Base-by-base conservation (phyloP, 2,113 vertebrate species). In the Galbula dea region DNA sequence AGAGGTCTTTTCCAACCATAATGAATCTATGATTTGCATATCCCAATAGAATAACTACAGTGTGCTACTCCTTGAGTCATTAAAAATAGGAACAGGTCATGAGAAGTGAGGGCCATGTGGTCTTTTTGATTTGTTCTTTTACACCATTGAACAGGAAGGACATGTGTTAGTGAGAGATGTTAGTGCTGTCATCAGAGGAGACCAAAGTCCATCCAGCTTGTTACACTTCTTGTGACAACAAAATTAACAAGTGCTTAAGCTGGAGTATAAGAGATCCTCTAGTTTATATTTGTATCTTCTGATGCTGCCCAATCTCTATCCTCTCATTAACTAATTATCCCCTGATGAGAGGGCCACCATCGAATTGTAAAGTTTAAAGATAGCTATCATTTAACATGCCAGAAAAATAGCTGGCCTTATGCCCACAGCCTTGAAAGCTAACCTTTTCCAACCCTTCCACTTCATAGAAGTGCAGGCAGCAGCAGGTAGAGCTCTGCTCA, bases 281-380 rank as follows among this genome's bases (percentile, higher is more conserved):
- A n/a, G 19, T 80, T 87, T 23, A 3, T 51, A 22, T 62, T 36
- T 45, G 7, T 20, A 11, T 57, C 37, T 82, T 51, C 82, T 55
- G 41, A 17, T 77, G 18, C 12, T 91, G 76, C 52, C 68, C 73
- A 61, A 0, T 84, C 65, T 84, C 83, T 63, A 24, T 73, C 51
- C 14, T 80, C 83, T 69, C 29, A 49, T 83, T 85, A 87, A 90
- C 83, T 82, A 95, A 90, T 82, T 90, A 73, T 73, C n/a, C 8
- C 41, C 22, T 74, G 57, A 92, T 88, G 75, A 89, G 71, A 76
- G 17, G n/a, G 27, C 11, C 87, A 90, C 71, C 46, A 83, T 46
- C 62, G 49, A 75, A 63, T 63, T 86, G 59, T 71, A 51, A 87
- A 85, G 26, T 66, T 89, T 86, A 58, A 85, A 81, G 41, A 81